A percentile compares a stretch with the other conserved stretches of the same genome.
Conservation (phyloP, 2,888 invertebrate species). For the Cecidostiba fungosa region DNA sequence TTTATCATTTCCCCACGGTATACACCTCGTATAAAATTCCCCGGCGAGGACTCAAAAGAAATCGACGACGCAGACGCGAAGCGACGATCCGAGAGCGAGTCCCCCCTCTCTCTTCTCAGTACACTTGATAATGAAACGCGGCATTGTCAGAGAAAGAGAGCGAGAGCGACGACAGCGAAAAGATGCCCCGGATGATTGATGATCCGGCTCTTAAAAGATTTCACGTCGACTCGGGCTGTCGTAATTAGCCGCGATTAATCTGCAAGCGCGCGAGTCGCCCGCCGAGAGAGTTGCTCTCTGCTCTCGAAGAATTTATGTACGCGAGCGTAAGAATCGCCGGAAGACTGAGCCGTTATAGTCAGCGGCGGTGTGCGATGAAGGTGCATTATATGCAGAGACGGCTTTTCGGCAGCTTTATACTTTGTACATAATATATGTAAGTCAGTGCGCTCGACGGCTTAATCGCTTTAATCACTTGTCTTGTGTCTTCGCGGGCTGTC, state of each 20-base stretch:
- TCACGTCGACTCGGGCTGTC: slow-evolving; percentile 41
- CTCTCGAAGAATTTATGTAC: slow-evolving; percentile 36
- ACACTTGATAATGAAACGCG: slow-evolving; percentile 54
- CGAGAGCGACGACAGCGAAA: slow-evolving; percentile 35
- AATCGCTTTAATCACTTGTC: slow-evolving; percentile 52
- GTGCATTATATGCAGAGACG: slow-evolving; percentile 1
- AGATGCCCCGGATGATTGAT: slow-evolving; percentile 48
- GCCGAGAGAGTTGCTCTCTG: not conserved
- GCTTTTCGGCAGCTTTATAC: slow-evolving; percentile 34
- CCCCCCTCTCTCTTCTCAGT: too few relatives aligned
- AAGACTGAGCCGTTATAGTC: not conserved
- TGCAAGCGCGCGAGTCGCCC: slow-evolving; percentile 29
- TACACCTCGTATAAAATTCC: not conserved
- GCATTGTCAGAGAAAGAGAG: slow-evolving; percentile 46
- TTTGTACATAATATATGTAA: not conserved
- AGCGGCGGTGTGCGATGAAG: slow-evolving; percentile 9
- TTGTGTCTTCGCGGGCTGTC: not conserved
- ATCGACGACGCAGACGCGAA: not conserved
- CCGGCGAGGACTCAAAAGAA: not conserved
- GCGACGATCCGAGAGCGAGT: slow-evolving; percentile 14
- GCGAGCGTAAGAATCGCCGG: slow-evolving; percentile 23
- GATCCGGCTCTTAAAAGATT: slow-evolving; percentile 49
- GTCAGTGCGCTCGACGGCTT: slow-evolving; percentile 31
- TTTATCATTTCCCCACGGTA: slow-evolving; percentile 14
- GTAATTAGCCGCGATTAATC: slow-evolving; percentile 61